Conservation (phyloP, 1,140 invertebrate species). For the Brachionus plicatilis region DNA sequence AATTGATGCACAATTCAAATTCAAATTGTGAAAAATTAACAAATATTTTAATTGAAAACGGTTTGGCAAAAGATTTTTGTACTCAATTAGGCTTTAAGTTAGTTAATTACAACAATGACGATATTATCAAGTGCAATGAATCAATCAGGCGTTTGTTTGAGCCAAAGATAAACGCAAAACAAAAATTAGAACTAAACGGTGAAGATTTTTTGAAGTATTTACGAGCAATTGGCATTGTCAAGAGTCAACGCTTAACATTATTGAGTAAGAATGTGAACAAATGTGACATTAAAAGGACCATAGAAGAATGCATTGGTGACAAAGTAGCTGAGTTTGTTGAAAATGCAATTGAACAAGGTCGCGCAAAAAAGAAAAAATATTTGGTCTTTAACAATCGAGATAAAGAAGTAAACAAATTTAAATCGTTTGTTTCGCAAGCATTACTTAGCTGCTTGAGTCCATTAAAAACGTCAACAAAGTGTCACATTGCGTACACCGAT, state of each 20-base stretch:
- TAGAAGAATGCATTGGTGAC: not conserved
- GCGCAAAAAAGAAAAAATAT: not conserved
- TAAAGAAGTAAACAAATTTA: not conserved
- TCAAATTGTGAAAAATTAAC: not conserved
- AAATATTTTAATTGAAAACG: not conserved
- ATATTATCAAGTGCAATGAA: not conserved
- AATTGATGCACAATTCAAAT: not conserved
- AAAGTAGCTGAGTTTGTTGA: not conserved
- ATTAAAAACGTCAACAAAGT: not conserved
- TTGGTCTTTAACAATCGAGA: not conserved
- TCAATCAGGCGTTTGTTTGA: not conserved
- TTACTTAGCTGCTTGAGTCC: not conserved
- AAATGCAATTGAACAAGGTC: not conserved
- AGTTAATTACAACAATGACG: not conserved
- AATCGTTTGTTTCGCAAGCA: not conserved
- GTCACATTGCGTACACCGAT: not conserved
- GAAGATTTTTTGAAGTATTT: not conserved
- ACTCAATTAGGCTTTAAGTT: not conserved
- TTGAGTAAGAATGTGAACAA: not conserved
- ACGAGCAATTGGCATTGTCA: not conserved
- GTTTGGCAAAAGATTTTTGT: not conserved
- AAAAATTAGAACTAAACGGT: not conserved
- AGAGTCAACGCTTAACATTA: not conserved
- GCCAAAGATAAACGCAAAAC: not conserved
- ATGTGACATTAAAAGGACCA: not conserved